Percentiles rank a stretch among this genome's conserved stretches.
Conservation (phyloP, 1,140 invertebrate genomes). For the Oncopodura yosiiana region DNA sequence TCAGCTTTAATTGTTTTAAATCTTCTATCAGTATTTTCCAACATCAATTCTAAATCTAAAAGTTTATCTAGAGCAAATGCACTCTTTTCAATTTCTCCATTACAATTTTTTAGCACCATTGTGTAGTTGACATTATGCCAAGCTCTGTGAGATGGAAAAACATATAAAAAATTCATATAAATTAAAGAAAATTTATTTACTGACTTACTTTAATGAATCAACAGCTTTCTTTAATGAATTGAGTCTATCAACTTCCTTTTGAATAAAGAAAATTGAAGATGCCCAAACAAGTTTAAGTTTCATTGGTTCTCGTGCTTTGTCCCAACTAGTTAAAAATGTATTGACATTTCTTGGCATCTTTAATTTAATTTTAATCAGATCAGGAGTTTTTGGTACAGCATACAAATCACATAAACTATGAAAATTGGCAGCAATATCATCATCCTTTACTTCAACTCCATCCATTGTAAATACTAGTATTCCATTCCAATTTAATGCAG, state of each 20-base stretch:
- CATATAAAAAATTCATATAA: neutral
- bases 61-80: neutral
- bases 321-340: constrained; percentile 11
- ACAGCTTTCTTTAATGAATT: constrained; percentile 11
- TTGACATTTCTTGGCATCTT: constrained; percentile 20
- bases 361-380: constrained; percentile 9
- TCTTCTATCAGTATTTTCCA: constrained; percentile 13
- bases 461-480: constrained; percentile 26
- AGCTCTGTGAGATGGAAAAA: neutral
- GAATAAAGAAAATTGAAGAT: constrained; percentile 21
- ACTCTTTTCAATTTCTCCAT: constrained; percentile 2
- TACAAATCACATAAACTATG: constrained; percentile 17
- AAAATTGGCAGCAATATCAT: constrained; percentile 18
- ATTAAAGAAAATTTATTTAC: neutral
- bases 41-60: constrained; percentile 4
- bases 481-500: constrained; percentile 19
- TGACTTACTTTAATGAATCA: constrained; percentile 18
- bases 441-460: constrained; percentile 9
- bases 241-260: constrained; percentile 15
- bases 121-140: constrained; percentile 3
- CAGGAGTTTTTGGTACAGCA: constrained; percentile 11
- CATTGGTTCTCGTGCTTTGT: neutral
- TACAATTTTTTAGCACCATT: neutral
- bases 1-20: neutral
- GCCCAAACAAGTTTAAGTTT: constrained; percentile 13